phyloP scores from a whole-genome alignment of 2,888 invertebrate species.

The Teinopalpus imperialis region DNA sequence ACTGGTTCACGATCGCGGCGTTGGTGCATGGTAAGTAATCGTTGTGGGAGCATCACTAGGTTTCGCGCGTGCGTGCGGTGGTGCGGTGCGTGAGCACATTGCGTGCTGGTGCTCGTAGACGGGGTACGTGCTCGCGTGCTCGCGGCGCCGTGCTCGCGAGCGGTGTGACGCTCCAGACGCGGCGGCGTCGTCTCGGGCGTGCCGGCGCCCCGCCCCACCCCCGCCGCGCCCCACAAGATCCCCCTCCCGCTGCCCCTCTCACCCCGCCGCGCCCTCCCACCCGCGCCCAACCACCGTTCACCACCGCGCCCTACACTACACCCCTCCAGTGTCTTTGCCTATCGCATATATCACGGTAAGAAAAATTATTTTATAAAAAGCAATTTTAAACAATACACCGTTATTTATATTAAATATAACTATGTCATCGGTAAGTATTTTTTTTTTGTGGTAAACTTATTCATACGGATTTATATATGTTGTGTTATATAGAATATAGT shows the following conservation, averaged over 20 bases:
- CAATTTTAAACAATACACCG: too few species aligned
- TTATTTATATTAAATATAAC: too few species aligned
- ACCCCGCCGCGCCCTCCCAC: slow-evolving; percentile 34
- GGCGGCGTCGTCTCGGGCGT: slow-evolving; percentile 52
- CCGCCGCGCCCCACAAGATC: slow-evolving; percentile 38
- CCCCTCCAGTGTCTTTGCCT: slow-evolving; percentile 13
- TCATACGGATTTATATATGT: too few species aligned
- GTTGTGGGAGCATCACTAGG: slow-evolving; percentile 54
- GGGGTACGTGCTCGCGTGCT: slow-evolving; percentile 28
- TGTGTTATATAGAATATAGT: too few species aligned
- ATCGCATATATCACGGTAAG: not conserved
- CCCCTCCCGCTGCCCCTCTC: slow-evolving; percentile 35
- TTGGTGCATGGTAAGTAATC: slow-evolving; percentile 65
- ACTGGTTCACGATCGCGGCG: slow-evolving; percentile 67
- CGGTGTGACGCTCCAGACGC: slow-evolving; percentile 49
- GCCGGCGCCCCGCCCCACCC: slow-evolving; percentile 34
- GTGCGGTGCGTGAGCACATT: slow-evolving; percentile 31
- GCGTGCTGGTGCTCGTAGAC: slow-evolving; percentile 27
- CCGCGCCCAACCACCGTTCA: slow-evolving; percentile 30
- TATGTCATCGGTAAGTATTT: too few species aligned
- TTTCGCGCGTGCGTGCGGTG: slow-evolving; percentile 42
- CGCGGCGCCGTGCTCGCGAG: slow-evolving; percentile 33
- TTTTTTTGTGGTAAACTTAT: too few species aligned
- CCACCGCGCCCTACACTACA: slow-evolving; percentile 23
- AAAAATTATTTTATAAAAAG: too few species aligned